These are phyloP conservation scores for Dastarcus helophoroides DNA, from an alignment of 2,888 invertebrate genomes.

Conservation along the genomic window DNA sequence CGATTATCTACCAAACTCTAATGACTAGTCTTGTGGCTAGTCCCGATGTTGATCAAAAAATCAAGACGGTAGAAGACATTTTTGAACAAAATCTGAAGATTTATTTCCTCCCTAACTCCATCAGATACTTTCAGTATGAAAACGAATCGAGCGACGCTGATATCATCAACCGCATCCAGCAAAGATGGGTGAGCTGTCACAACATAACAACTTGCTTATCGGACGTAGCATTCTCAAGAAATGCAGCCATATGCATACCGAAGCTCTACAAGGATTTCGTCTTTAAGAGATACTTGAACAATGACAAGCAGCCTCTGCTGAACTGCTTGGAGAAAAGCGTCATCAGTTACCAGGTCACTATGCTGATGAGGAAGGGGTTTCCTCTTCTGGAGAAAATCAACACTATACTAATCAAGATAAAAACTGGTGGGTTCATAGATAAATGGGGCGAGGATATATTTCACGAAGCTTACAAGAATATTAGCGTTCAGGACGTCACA, in stretches of 20 bases:
- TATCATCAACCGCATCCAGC: neutral
- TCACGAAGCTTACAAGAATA: neutral
- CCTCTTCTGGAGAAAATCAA: neutral
- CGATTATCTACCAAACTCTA: neutral
- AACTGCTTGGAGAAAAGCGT: neutral
- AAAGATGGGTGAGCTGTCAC: neutral
- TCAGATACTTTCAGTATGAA: neutral
- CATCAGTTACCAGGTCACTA: neutral
- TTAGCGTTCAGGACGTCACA: neutral
- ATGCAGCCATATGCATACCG: neutral
- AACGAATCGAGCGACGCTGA: neutral
- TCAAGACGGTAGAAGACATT: neutral
- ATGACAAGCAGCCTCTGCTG: neutral
- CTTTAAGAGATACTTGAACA: neutral
- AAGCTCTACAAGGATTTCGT: neutral
- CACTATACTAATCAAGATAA: neutral
- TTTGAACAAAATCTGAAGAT: neutral
- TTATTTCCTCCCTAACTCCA: neutral
- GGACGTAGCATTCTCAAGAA: neutral
- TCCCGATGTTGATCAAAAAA: neutral
- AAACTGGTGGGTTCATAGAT: neutral
- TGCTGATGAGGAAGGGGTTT: slow-evolving; percentile 1
- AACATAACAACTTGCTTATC: neutral
- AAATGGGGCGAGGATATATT: slow-evolving; percentile 1
- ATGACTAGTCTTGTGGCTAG: neutral